Percentiles rank a stretch among this genome's conserved stretches.
phyloP scores from a whole-genome alignment of 2,888 invertebrate species.

The Lasioglossum villosulum region DNA sequence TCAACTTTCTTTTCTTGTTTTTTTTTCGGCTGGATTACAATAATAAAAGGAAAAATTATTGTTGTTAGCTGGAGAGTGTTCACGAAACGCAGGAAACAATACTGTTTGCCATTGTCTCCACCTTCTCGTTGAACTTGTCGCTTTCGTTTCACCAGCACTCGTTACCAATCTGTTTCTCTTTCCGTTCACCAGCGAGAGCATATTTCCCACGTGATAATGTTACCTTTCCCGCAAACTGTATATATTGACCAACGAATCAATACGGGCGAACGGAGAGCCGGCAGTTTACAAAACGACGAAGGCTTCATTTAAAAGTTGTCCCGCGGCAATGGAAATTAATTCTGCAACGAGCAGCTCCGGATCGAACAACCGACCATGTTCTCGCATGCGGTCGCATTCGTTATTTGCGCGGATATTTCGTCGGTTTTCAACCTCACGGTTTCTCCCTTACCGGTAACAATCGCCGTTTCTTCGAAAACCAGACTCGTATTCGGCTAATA shows the following conservation, averaged over 20 bases:
- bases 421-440: slow-evolving; percentile 43
- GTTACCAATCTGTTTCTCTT: background rate
- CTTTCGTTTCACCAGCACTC: background rate
- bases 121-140: background rate
- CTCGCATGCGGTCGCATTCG: slow-evolving; percentile 34
- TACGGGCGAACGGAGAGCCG: background rate
- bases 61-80: background rate
- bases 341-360: slow-evolving; percentile 61
- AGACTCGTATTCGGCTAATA: no score
- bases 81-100: background rate
- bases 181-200: background rate
- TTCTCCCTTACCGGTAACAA: slow-evolving; percentile 54
- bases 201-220: background rate
- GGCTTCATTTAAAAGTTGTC: slow-evolving; percentile 50
- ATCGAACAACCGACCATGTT: slow-evolving; percentile 60
- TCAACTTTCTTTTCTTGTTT: no score
- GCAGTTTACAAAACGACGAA: slow-evolving; percentile 26
- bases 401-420: slow-evolving; percentile 65
- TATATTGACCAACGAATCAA: slow-evolving; percentile 8
- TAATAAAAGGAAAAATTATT: no score
- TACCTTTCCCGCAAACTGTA: background rate
- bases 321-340: slow-evolving; percentile 70
- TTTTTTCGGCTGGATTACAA: no score
- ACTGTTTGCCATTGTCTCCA: background rate
- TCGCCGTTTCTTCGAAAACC: background rate